Base-by-base conservation (phyloP, 1,140 invertebrate species). In the Araneus ventricosus region DNA sequence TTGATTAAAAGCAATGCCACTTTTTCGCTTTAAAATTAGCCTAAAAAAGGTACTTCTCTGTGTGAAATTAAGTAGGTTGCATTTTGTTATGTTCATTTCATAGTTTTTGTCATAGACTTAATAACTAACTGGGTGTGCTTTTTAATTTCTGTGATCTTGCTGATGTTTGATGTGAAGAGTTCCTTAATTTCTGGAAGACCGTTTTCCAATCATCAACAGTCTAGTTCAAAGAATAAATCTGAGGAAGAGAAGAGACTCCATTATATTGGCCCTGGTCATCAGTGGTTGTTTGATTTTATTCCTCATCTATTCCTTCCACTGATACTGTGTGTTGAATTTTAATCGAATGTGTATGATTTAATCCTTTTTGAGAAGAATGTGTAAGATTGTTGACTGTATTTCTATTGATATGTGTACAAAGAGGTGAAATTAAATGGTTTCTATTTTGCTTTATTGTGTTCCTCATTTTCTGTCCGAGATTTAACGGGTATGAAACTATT, bases 141-240 rank as follows among this genome's bases (percentile, higher is more conserved):
- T 52, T 2, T 14, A 52, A 52, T 52, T 52, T 52, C n/a, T n/a
- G n/a, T n/a, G n/a, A n/a, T n/a, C n/a, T n/a, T n/a, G n/a, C n/a
- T n/a, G n/a, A n/a, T n/a, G n/a, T 52, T 14, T 17, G 0, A 52
- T 52, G 99, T 39, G 98, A 98, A 95, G 14, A 27, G 1, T 89
- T 63, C 57, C 84, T 93, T 92, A 88, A 93, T 52, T 39, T 59
- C 95, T 95, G 95, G 75, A 94, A 96, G 96, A 98, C 96, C 97
- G 98, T 95, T 98, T 98, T 96, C 98, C 97, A 59, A 96, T 98
- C 70, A 96, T 98, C 91, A 99, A 98, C 96, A 99, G 97, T 95
- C 95, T 99, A 63, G 97, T 99, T 39, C 98, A 99, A 95, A 97
- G 98, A 95, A 99, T 99, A 94, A 99, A 99, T 95, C 96, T 99